Percentiles rank a stretch among this genome's conserved stretches.
Conservation (phyloP, 1,140 invertebrate genomes). For the Drosophila bocqueti region DNA sequence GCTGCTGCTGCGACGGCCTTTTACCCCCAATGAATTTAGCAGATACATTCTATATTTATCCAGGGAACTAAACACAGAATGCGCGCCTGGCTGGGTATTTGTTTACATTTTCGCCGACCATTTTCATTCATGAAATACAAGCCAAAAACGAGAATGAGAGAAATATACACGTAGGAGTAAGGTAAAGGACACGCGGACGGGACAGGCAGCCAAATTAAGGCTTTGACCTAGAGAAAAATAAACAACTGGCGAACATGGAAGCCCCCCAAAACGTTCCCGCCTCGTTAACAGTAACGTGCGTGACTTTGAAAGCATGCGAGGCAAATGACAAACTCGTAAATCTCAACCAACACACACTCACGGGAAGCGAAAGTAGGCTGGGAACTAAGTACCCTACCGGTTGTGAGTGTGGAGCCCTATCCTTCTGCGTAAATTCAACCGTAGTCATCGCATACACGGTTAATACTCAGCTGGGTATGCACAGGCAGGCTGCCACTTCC, state of each 20-base stretch:
- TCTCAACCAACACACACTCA: conserved; percentile 51
- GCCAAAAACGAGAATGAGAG: conserved; percentile 37
- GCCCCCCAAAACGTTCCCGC: conserved; percentile 8
- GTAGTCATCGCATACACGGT: conserved; percentile 21
- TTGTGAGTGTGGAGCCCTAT: conserved; percentile 1
- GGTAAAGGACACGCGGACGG: conserved; percentile 47
- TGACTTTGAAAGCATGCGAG: conserved; percentile 76
- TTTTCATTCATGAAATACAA: conserved; percentile 75
- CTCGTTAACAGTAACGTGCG: conserved; percentile 67
- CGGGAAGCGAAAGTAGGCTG: conserved; percentile 28
- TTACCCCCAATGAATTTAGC: conserved; percentile 76
- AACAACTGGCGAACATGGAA: conserved; percentile 56
- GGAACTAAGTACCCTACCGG: conserved; percentile 21
- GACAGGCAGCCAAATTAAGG: conserved; percentile 76
- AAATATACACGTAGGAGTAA: conserved; percentile 14
- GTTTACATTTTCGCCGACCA: conserved; percentile 39
- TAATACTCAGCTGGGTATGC: conserved; percentile 38
- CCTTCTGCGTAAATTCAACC: conserved; percentile 18
- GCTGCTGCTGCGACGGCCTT: neutral
- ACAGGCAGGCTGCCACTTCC: conserved; percentile 14
- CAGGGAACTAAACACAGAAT: conserved; percentile 21
- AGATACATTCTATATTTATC: conserved; percentile 62
- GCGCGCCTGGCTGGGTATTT: neutral
- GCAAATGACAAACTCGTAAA: conserved; percentile 80
- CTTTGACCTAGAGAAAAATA: conserved; percentile 82